Conservation (phyloP, 1,140 invertebrate species). For the Leptinotarsa undecemlineata region DNA sequence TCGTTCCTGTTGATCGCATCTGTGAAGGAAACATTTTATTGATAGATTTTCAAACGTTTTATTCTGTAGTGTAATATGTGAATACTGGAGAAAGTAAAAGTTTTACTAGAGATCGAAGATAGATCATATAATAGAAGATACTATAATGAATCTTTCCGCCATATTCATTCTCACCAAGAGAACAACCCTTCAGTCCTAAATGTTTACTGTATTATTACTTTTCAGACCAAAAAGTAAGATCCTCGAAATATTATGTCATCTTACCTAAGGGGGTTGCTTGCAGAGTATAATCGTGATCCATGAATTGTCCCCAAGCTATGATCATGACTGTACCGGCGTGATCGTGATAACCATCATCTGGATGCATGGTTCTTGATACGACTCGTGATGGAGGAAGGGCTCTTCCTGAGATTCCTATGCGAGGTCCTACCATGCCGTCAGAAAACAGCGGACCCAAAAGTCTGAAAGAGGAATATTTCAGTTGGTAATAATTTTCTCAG, state of each 20-base stretch:
- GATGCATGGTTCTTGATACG: constrained; percentile 87
- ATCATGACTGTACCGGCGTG: constrained; percentile 93
- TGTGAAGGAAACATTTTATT: constrained; percentile 48
- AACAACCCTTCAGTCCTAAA: no score
- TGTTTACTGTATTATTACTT: no score
- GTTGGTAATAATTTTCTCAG: background rate
- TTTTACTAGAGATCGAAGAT: no score
- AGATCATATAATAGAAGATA: no score
- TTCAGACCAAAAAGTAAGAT: background rate
- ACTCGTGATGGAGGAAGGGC: constrained; percentile 79
- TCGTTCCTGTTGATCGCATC: constrained; percentile 84
- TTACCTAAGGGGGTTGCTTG: constrained; percentile 84
- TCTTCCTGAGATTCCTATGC: constrained; percentile 73
- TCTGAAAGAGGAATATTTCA: constrained; percentile 54
- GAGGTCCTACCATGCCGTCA: constrained; percentile 80
- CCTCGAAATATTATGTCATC: constrained; percentile 14
- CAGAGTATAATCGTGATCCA: constrained; percentile 91
- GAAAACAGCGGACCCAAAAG: constrained; percentile 77
- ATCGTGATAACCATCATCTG: constrained; percentile 89
- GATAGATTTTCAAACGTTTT: background rate
- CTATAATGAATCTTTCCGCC: no score
- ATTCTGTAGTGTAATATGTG: no score
- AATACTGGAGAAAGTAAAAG: no score
- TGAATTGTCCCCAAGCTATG: constrained; percentile 92
- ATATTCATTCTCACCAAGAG: no score